Base-by-base conservation (phyloP, 2,113 vertebrate species). In the Colaptes auratus region DNA sequence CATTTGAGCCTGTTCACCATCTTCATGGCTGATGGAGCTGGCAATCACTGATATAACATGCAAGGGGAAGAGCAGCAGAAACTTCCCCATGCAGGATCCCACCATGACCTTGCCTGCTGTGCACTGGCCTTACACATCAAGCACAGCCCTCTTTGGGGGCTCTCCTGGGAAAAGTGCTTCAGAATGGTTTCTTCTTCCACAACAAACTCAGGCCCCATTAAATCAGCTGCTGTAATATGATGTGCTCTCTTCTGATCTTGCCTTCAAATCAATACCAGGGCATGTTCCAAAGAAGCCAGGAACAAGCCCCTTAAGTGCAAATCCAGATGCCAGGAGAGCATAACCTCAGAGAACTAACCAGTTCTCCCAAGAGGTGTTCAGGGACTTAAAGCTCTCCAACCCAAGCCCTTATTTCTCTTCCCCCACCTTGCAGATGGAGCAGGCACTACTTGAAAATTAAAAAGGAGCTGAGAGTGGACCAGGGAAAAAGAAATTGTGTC, bases 11-110 rank as follows among this genome's bases (percentile, higher is more conserved):
- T 1, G 0, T 55, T 44, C 58, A 28, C 64, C 17, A 31, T 2
- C 4, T 36, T 35, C 27, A 33, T 48, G 71, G 24, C 35, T 0
- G 1, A 31, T 17, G 1, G 0, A 69, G 33, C 35, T 73, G n/a
- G 18, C 69, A 67, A 31, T 24, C 56, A 25, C 17, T n/a, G 35
- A 63, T 3, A 8, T 12, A n/a, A 13, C 24, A 28, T 2, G 7
- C 14, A 58, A 71, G 56, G 58, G 46, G 19, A 70, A 8, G 27
- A 20, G 14, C 39, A 52, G 60, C 33, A 87, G 25, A 28, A 24
- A 23, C 7, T 33, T 81, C 42, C n/a, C 36, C 2, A 1, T 7
- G 36, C 65, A 48, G 33, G 56, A 69, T 44, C 21, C 25, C 60
- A 42, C 39, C 3, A 0, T 19, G 58, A 39, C 52, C 33, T 52